Base-by-base conservation (phyloP, 2,888 invertebrate genomes). In the Drosophila buzzatii region DNA sequence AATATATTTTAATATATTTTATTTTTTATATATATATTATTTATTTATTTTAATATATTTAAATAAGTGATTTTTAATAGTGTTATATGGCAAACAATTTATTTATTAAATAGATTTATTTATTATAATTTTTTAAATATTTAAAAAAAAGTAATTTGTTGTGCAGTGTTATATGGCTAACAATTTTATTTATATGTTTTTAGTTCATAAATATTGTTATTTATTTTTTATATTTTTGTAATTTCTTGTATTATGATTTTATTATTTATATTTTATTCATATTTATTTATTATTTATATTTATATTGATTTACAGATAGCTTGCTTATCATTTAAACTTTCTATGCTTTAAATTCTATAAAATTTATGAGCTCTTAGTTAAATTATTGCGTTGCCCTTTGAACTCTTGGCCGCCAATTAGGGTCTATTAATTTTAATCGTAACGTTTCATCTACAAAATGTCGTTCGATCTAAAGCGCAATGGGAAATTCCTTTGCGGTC, bases 381-480 rank as follows among this genome's bases (percentile, higher is more conserved):
- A 47, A 7, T 27, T 12, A 31, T 49, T 49, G 18, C 49, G 49
- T 33, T 59, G 42, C 27, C 44, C 16, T 23, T 47, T 27, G 51
- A 59, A 44, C 33, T 31, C 10, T 35, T 9, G 20, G 12, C 23
- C 18, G 23, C 9, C 64, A 49, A 70, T 41, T 44, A 42, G 4
- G 47, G 45, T 37, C 41, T 55, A 75, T 66, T 70, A 75, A 58
- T 53, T 10, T 51, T 61, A 72, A 72, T 76, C 77, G 23, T 55
- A 61, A 61, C 16, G 49, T 61, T 70, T 44, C 41, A 76, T 79
- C 79, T 74, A 70, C 3, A 70, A 62, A 76, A 79, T 79, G 52
- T 66, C 39, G 39, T n/a, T 56, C 23, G 45, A 66, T 67, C 44
- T 42, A 56, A 51, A 18, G 67, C 55, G 75, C 51, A 65, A 57